Conservation (phyloP, 2,113 vertebrate genomes). For the Ceuthmochares aereus region DNA sequence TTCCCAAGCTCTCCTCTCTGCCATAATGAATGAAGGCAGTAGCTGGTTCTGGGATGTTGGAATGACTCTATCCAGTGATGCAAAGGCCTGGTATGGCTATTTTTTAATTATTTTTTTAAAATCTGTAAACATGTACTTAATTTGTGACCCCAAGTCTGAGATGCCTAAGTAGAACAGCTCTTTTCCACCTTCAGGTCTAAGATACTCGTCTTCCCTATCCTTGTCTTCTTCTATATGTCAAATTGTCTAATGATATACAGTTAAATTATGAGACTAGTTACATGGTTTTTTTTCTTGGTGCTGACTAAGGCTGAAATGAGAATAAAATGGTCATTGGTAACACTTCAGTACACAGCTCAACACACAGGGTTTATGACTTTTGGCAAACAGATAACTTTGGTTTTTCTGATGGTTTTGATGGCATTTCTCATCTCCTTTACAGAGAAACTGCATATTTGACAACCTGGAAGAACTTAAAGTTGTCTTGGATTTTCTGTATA, state of each 20-base stretch:
- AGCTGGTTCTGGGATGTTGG: neutral
- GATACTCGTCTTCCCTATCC: neutral
- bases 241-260: neutral
- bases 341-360: neutral
- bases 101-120: neutral
- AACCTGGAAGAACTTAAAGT: slow-evolving; percentile 39
- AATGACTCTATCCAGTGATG: neutral
- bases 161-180: neutral
- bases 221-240: neutral
- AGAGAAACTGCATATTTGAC: slow-evolving; percentile 25
- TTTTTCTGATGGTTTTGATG: neutral
- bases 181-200: neutral
- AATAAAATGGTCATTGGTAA: neutral
- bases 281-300: neutral
- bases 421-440: neutral
- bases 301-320: neutral
- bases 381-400: neutral
- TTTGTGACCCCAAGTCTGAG: neutral
- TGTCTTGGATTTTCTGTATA: slow-evolving; percentile 71
- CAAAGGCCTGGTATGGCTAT: neutral
- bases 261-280: neutral
- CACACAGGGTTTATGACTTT: neutral
- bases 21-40: neutral
- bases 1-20: neutral
- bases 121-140: neutral